Conservation (phyloP, 1,140 invertebrate species). For the Calosoma granatense region DNA sequence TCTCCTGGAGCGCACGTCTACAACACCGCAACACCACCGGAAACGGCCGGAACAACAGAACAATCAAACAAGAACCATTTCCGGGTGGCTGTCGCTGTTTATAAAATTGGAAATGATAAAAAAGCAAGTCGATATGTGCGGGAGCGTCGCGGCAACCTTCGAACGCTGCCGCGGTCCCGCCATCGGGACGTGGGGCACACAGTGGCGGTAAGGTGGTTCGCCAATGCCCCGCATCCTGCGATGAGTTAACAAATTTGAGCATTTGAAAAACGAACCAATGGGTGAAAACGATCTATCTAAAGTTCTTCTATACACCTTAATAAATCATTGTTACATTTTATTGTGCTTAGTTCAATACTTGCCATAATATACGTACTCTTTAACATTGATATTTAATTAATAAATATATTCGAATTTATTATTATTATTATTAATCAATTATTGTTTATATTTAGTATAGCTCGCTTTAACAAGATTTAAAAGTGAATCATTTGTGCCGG, state of each 20-base stretch:
- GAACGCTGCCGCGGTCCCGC: neutral
- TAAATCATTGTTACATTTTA: slow-evolving; percentile 20
- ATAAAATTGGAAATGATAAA: neutral
- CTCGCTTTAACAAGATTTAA: neutral
- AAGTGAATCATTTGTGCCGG: neutral
- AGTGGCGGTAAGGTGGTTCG: neutral
- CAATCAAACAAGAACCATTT: neutral
- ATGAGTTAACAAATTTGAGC: neutral
- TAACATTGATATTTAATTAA: slow-evolving; percentile 22
- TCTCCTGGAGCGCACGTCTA: neutral
- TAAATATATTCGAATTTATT: neutral
- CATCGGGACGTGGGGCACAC: neutral
- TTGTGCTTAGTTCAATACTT: slow-evolving; percentile 27
- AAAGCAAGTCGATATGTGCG: slow-evolving; percentile 2
- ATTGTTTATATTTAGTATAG: slow-evolving; percentile 16
- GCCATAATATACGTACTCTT: slow-evolving; percentile 20
- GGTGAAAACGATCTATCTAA: neutral
- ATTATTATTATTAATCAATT: slow-evolving; percentile 13
- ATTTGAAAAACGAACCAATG: neutral
- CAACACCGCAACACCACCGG: neutral
- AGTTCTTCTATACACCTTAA: slow-evolving; percentile 2
- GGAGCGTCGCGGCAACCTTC: neutral
- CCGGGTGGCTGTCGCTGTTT: neutral
- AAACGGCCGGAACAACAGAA: neutral
- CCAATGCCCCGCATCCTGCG: neutral